Percentiles rank a stretch among this genome's conserved stretches.
These are phyloP conservation scores for Gastrophysa polygoni DNA, from an alignment of 2,888 invertebrate species.

Conservation along the genomic window DNA sequence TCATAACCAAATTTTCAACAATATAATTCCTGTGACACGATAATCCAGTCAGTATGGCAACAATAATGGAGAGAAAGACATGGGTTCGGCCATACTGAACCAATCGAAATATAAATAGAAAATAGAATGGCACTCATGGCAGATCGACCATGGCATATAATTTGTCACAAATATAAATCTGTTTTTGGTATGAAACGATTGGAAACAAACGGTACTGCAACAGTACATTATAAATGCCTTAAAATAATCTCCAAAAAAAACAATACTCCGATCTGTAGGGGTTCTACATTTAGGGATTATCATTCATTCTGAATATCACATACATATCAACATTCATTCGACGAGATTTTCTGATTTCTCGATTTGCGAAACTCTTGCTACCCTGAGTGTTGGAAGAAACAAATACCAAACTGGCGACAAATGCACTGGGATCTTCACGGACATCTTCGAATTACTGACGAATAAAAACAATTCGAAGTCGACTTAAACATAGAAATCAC, in stretches of 20 bases:
- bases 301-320: constrained; percentile 41
- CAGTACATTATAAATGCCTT: constrained; percentile 54
- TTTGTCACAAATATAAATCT: constrained; percentile 27
- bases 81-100: constrained; percentile 37
- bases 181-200: constrained; percentile 49
- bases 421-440: constrained; percentile 33
- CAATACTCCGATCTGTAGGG: constrained; percentile 45
- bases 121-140: constrained; percentile 53
- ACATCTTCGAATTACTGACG: constrained; percentile 2
- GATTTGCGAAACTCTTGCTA: constrained; percentile 40
- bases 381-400: constrained; percentile 51
- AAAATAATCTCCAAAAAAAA: constrained; percentile 46
- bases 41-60: constrained; percentile 28
- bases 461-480: constrained; percentile 4
- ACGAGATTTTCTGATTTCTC: constrained; percentile 35
- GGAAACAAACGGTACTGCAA: constrained; percentile 48
- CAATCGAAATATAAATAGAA: constrained; percentile 44
- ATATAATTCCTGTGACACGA: constrained; percentile 28
- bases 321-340: constrained; percentile 37
- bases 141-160: constrained; percentile 41
- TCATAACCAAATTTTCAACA: constrained; percentile 45
- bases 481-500: too few relatives aligned
- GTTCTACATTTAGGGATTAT: constrained; percentile 36
- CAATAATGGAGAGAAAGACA: constrained; percentile 18
- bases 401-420: constrained; percentile 42